Evolutionary conservation across 2,888 invertebrate genomes (phyloP).

Genomic region (Creontiades dilutus): DNA sequence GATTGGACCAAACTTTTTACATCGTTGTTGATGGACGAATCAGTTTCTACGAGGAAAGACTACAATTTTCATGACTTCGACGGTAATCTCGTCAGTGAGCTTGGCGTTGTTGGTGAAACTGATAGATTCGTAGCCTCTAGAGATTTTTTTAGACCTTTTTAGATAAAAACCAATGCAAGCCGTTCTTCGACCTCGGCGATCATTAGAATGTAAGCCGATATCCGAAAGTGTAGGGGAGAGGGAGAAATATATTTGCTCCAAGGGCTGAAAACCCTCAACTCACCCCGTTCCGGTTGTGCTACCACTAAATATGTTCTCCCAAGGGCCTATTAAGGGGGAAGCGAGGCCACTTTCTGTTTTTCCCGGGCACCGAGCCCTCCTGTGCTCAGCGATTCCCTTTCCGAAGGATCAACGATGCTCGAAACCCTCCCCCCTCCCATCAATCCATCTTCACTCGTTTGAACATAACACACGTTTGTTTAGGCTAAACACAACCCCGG

Average conservation of each 20-base stretch:
- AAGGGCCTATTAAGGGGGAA: conserved; percentile 34
- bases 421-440: neutral
- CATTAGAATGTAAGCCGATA: conserved; percentile 39
- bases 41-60: neutral
- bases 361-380: neutral
- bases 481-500: neutral
- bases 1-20: no score
- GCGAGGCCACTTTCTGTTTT: conserved; percentile 25
- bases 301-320: conserved; percentile 39
- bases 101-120: neutral
- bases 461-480: conserved; percentile 22
- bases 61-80: neutral
- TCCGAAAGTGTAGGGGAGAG: conserved; percentile 6
- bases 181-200: neutral
- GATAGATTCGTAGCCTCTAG: neutral
- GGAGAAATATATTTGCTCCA: conserved; percentile 23
- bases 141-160: no score
- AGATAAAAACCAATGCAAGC: no score
- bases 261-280: neutral
- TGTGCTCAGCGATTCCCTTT: conserved; percentile 5
- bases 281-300: neutral
- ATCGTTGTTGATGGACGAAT: neutral
- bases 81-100: conserved; percentile 7
- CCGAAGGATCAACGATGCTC: conserved; percentile 19
- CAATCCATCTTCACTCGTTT: neutral